Base-by-base conservation (phyloP, 2,888 invertebrate genomes). In the Himalopsyche tibetana region DNA sequence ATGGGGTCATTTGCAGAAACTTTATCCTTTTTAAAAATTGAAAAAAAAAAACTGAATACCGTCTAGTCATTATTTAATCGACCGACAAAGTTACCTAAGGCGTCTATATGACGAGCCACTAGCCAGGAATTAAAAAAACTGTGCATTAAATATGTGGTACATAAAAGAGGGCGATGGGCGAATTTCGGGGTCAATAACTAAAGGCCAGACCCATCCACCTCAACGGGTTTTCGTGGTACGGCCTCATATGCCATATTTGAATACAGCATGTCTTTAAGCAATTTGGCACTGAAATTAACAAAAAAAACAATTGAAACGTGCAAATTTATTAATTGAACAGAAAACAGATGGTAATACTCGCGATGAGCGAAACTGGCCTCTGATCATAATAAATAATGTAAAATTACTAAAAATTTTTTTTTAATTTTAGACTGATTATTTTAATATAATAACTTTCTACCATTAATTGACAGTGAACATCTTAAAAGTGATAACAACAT, bases 131-230 rank as follows among this genome's bases (percentile, higher is more conserved):
- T 51, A 63, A 85, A 82, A 82, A 85, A 42, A 63, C 4, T 8
- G 5, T 19, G n/a, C 2, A n/a, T 56, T 17, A 56, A n/a, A 55
- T 6, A 17, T 55, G 11, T 55, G 4, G 12, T 55, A 56, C 5
- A 63, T 28, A 86, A 81, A 87, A 55, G 80, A 84, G 84, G 69
- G 81, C 81, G 80, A 83, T 81, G 63, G 19, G 85, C 87, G 56
- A 87, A 88, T 82, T 88, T 88, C 87, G 88, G 88, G 88, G 88
- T 88, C 88, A 88, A 87, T 88, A 87, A 85, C 87, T 87, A 88
- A 86, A 87, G 85, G 85, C 87, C 85, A 81, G 82, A 38, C 79
- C 79, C 88, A 84, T 82, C 79, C 88, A 84, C 84, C 79, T 45
- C 63, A 87, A 85, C 88, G n/a, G 82, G 88, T 88, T 88, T 87